A percentile compares a stretch with the other conserved stretches of the same genome.
These are phyloP conservation scores for Acronicta aceris DNA, from an alignment of 2,888 invertebrate genomes.

Conservation along the genomic window DNA sequence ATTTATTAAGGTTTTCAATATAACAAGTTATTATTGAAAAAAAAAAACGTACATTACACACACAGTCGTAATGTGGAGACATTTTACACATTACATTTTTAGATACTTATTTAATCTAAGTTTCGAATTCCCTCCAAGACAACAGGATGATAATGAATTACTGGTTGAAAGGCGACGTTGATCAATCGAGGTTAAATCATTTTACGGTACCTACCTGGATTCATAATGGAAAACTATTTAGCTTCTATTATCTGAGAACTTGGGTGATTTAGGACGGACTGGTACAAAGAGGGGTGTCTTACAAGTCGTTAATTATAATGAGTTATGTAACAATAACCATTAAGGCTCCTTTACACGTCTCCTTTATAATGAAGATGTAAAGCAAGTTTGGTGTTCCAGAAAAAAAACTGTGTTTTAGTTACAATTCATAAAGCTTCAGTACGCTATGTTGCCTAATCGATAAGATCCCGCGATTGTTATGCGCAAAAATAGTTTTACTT, in stretches of 20 bases:
- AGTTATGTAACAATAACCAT: slow-evolving; percentile 17
- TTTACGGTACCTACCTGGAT: slow-evolving; percentile 12
- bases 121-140: slow-evolving; percentile 1
- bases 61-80: too few relatives aligned
- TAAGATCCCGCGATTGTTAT: too few relatives aligned
- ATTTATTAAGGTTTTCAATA: too few relatives aligned
- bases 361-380: not conserved
- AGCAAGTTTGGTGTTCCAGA: not conserved
- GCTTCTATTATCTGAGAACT: slow-evolving; percentile 26
- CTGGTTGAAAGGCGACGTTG: slow-evolving; percentile 14
- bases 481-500: too few relatives aligned
- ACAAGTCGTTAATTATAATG: slow-evolving; percentile 33
- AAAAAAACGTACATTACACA: too few relatives aligned
- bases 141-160: slow-evolving; percentile 23
- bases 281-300: slow-evolving; percentile 11
- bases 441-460: too few relatives aligned
- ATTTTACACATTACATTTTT: too few relatives aligned
- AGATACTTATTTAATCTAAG: too few relatives aligned
- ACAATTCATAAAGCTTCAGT: not conserved
- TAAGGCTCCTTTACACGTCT: slow-evolving; percentile 9
- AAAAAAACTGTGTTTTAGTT: not conserved
- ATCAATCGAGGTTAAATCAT: slow-evolving; percentile 19
- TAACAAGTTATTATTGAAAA: too few relatives aligned
- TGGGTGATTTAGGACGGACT: slow-evolving; percentile 35
- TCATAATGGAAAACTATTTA: slow-evolving; percentile 28